Evolutionary conservation across 2,888 invertebrate genomes (phyloP).

Genomic region (Prenolepis imparis): DNA sequence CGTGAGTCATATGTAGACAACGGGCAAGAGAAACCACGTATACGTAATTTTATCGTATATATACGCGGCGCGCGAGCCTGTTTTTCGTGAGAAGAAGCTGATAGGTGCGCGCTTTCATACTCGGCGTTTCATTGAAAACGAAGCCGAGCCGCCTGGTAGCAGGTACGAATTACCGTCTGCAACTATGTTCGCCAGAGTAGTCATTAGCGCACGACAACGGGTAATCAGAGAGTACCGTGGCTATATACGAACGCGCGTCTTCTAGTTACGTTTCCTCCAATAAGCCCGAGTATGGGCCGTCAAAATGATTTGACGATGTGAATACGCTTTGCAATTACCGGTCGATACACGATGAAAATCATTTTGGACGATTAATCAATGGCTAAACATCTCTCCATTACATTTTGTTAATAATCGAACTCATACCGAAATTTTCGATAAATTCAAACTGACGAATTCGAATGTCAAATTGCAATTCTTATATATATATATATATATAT

Average conservation of each 20-base stretch:
- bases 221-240: constrained; percentile 59
- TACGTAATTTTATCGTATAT: constrained; percentile 39
- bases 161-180: constrained; percentile 63
- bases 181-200: constrained; percentile 59
- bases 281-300: constrained; percentile 43
- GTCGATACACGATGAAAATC: constrained; percentile 35
- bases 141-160: constrained; percentile 60
- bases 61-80: constrained; percentile 31
- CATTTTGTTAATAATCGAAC: background rate
- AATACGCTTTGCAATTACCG: constrained; percentile 50
- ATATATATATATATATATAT: background rate
- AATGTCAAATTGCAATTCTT: constrained; percentile 3
- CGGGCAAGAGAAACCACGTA: background rate
- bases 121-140: constrained; percentile 63
- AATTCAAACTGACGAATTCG: background rate
- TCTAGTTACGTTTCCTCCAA: constrained; percentile 57
- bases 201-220: constrained; percentile 62
- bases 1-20: constrained; percentile 6
- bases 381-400: constrained; percentile 40
- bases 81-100: constrained; percentile 57
- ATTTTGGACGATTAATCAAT: constrained; percentile 42
- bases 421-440: background rate
- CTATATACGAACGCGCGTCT: constrained; percentile 45
- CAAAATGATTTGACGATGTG: constrained; percentile 54
- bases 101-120: constrained; percentile 57